These are phyloP conservation scores for Myotis daubentonii DNA, from an alignment of 2,797 vertebrate genomes.

Conservation along the genomic window DNA sequence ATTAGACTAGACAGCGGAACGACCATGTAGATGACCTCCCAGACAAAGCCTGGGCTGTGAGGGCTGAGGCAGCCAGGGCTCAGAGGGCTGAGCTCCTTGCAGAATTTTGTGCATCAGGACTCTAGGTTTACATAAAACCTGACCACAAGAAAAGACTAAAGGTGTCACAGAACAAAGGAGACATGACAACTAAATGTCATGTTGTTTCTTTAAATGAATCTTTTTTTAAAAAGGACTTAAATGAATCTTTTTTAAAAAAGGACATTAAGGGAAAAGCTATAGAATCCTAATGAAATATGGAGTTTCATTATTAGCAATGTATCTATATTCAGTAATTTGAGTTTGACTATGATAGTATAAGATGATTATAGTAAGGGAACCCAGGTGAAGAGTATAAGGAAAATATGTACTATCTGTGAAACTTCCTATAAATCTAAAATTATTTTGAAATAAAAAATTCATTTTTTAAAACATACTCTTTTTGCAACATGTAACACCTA, in stretches of 20 bases:
- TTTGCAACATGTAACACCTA: neutral
- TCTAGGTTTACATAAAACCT: neutral
- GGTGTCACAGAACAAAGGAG: neutral
- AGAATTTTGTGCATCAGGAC: too few relatives aligned
- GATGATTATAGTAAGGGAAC: neutral
- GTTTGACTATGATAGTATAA: neutral
- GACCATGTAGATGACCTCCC: too few relatives aligned
- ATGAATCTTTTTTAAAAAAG: neutral
- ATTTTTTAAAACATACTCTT: neutral
- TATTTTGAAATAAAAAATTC: neutral
- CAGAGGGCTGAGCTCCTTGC: too few relatives aligned
- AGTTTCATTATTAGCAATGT: neutral
- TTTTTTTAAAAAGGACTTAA: neutral
- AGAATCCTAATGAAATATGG: neutral
- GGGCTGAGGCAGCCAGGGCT: too few relatives aligned
- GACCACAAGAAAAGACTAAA: neutral
- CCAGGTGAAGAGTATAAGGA: neutral
- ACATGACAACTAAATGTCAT: neutral
- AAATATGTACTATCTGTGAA: neutral
- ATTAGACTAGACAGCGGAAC: too few relatives aligned
- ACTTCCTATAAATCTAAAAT: neutral
- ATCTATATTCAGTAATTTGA: neutral
- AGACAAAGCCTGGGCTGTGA: too few relatives aligned
- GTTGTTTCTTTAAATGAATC: neutral
- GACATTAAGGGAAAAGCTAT: neutral